Percentiles rank a stretch among this genome's conserved stretches.
Evolutionary conservation across 2,888 invertebrate genomes (phyloP).

Genomic region (Endomychus coccineus): DNA sequence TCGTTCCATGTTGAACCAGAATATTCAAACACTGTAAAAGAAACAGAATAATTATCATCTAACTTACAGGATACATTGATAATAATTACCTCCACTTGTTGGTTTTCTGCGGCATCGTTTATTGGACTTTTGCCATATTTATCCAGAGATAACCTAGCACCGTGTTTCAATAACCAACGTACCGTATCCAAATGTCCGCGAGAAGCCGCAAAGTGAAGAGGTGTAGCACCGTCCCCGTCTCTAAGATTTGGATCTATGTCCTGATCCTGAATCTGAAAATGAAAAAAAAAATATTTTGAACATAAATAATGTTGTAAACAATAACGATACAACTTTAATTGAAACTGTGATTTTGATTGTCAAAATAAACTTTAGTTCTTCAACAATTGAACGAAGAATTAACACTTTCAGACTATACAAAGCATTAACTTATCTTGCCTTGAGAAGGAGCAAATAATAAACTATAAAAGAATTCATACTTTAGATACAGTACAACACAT

Average conservation of each 20-base stretch:
- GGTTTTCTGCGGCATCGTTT: conserved; percentile 86
- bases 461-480: no score
- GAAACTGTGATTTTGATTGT: no score
- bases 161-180: conserved; percentile 77
- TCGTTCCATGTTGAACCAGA: conserved; percentile 71
- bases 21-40: conserved; percentile 67
- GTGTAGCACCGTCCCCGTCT: conserved; percentile 84
- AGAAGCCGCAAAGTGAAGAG: conserved; percentile 83
- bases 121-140: conserved; percentile 85
- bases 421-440: no score
- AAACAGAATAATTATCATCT: conserved; percentile 1
- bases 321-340: no score
- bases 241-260: conserved; percentile 76
- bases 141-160: conserved; percentile 73
- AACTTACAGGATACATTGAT: conserved; percentile 1
- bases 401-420: no score
- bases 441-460: no score
- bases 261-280: conserved; percentile 67
- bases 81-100: conserved; percentile 70
- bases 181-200: conserved; percentile 73
- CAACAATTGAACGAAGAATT: no score
- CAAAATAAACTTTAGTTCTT: no score
- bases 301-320: no score
- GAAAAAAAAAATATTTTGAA: no score
- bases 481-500: no score